phyloP scores from a whole-genome alignment of 2,797 vertebrate species.

The Odontamblyopus lacepedii region DNA sequence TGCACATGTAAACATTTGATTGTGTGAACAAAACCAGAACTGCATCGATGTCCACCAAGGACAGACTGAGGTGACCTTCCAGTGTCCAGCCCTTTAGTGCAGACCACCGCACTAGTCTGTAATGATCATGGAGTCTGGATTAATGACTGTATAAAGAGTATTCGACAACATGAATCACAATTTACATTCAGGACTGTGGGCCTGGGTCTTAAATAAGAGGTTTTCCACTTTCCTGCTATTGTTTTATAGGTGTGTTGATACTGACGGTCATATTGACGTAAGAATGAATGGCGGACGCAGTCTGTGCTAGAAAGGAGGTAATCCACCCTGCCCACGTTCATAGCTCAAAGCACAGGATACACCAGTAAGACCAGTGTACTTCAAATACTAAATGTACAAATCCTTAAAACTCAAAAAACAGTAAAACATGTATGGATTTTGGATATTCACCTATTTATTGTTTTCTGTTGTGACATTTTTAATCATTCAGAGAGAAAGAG shows the following conservation, averaged over 20 bases:
- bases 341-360: too few species aligned
- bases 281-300: too few species aligned
- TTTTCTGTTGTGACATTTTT: too few species aligned
- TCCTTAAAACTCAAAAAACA: too few species aligned
- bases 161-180: constrained; percentile 47
- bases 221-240: constrained; percentile 27
- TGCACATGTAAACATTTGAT: constrained; percentile 52
- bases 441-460: too few species aligned
- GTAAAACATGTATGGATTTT: too few species aligned
- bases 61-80: constrained; percentile 46
- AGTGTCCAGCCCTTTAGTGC: constrained; percentile 9
- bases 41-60: constrained; percentile 45
- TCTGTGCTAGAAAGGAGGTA: too few species aligned
- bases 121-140: constrained; percentile 20
- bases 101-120: not conserved
- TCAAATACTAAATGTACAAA: too few species aligned
- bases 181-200: constrained; percentile 51
- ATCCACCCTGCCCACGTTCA: too few species aligned
- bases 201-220: constrained; percentile 30
- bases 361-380: too few species aligned
- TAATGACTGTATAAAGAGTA: constrained; percentile 42
- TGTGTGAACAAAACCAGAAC: constrained; percentile 27
- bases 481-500: too few species aligned
- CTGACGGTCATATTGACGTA: too few species aligned
- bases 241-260: constrained; percentile 16